A percentile compares a stretch with the other conserved stretches of the same genome.
Conservation (phyloP, 2,888 invertebrate genomes). For the Aleiodes leptofemur region DNA sequence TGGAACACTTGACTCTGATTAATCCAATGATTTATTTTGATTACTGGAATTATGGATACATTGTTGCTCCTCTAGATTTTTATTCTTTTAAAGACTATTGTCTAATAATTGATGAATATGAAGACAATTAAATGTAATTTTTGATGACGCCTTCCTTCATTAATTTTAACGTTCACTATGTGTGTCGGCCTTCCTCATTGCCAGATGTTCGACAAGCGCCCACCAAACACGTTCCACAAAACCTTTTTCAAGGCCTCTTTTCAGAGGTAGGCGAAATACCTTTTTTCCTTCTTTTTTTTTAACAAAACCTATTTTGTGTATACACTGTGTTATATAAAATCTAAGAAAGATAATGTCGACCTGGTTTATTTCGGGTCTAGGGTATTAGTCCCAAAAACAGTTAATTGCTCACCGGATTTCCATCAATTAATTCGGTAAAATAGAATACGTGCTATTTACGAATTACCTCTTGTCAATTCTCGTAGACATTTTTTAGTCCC, state of each 20-base stretch:
- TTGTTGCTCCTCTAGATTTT: not conserved
- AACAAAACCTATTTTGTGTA: constrained; percentile 2
- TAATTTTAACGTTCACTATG: constrained; percentile 35
- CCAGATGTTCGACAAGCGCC: constrained; percentile 29
- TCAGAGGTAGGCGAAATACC: constrained; percentile 9
- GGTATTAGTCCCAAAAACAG: constrained; percentile 10
- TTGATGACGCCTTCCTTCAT: constrained; percentile 29
- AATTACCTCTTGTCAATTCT: constrained; percentile 20
- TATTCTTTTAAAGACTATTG: constrained; percentile 12
- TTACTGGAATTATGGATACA: not conserved
- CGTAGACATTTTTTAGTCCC: not conserved
- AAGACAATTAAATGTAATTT: constrained; percentile 34
- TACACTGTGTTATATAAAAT: constrained; percentile 14
- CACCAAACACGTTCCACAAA: constrained; percentile 13
- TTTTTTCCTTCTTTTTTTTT: not conserved
- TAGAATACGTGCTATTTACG: not conserved
- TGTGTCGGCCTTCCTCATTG: constrained; percentile 16
- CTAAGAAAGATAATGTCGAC: constrained; percentile 10
- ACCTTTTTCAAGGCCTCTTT: constrained; percentile 17
- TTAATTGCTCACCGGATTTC: constrained; percentile 7
- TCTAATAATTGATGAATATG: constrained; percentile 19
- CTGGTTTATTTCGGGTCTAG: constrained; percentile 31
- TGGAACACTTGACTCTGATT: not conserved
- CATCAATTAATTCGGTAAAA: constrained; percentile 8
- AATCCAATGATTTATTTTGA: constrained; percentile 11